Evolutionary conservation across 1,140 invertebrate genomes (phyloP), one percentile per base, ranked within the genome.

Genomic region (Drosophila fuyamai): DNA sequence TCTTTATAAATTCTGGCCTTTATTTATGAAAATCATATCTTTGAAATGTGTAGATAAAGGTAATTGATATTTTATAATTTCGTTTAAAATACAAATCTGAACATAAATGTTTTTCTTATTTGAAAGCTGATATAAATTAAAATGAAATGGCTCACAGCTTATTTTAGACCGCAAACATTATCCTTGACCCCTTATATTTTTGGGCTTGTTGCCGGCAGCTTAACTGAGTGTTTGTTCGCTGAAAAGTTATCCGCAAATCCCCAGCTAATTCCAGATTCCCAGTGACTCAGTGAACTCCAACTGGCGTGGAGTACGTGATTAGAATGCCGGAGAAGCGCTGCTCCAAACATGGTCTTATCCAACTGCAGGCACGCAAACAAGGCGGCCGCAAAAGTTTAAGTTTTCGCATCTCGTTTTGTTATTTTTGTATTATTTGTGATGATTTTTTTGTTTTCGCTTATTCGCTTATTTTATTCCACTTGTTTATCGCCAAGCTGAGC

Each of bases 401-500:
- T 60, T 53, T 48, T 60, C 3, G 48, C 32, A 38, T 43, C 47
- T 62, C 38, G 41, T 47, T 48, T 58, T 59, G 56, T 40, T 32
- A 70, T 56, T 35, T 32, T 65, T 60, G 47, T 77, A 76, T 60
- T 73, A 51, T 43, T 50, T 51, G 18, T 23, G 10, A 44, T 43
- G 38, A 41, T 36, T 38, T 56, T 79, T 66, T 63, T 61, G 38
- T 41, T 61, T 57, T 53, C 53, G 48, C 23, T 74, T 44, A n/a
- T 47, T 35, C 29, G 29, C 29, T 32, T 32, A 32, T 32, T 46
- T 76, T 41, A 27, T 54, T 9, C 36, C 14, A 16, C 29, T 61
- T 32, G 35, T 76, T 84, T 79, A 86, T 82, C 79, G 76, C 53
- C 55, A 65, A 76, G 79, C 79, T 38, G 59, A 82, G 61, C 75